These are phyloP conservation scores for Metopolophium dirhodum DNA, from an alignment of 1,140 invertebrate species.

Conservation along the genomic window DNA sequence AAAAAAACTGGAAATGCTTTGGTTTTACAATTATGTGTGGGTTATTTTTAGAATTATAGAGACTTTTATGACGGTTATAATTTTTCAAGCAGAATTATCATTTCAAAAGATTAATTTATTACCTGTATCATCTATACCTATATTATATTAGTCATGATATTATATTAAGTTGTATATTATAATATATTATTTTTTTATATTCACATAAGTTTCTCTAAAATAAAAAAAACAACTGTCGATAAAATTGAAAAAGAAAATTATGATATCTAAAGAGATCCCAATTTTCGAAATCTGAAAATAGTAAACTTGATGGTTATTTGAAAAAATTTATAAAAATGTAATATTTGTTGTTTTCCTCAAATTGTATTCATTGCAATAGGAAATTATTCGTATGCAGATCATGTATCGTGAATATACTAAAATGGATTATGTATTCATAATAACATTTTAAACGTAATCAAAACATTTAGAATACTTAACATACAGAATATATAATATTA, in stretches of 20 bases:
- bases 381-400: no score
- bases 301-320: no score
- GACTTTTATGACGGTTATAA: not conserved
- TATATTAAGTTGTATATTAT: not conserved
- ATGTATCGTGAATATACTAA: no score
- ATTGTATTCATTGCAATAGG: no score
- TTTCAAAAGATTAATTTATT: not conserved
- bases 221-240: not conserved
- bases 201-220: not conserved
- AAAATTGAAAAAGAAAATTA: no score
- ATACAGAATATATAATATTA: not conserved
- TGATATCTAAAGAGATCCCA: no score
- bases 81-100: not conserved
- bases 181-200: not conserved
- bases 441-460: no score
- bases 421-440: no score
- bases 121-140: not conserved
- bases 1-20: not conserved
- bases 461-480: no score
- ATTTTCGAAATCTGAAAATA: no score
- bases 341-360: no score
- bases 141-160: not conserved
- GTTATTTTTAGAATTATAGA: not conserved
- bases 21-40: not conserved
- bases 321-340: no score